Evolutionary conservation across 1,140 invertebrate genomes (phyloP).

Genomic region (Melanaphis sacchari): DNA sequence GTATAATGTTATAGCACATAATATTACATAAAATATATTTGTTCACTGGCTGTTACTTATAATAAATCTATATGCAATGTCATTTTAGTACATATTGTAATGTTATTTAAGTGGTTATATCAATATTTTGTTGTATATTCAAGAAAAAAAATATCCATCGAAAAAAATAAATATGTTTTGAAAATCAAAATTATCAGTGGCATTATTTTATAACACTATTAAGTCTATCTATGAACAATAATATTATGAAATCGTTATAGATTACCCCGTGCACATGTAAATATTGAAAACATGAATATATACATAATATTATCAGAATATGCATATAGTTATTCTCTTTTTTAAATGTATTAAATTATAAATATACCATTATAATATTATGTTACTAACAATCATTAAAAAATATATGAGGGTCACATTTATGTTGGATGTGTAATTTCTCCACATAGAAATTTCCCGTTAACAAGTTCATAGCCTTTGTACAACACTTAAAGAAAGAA

Average conservation of each 20-base stretch:
- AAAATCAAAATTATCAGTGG: neutral
- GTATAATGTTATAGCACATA: neutral
- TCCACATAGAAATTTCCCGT: neutral
- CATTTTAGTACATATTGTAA: neutral
- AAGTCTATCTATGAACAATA: neutral
- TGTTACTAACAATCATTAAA: neutral
- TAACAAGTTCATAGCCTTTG: conserved; percentile 20
- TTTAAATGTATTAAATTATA: neutral
- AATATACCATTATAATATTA: neutral
- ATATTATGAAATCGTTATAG: neutral
- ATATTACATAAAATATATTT: neutral
- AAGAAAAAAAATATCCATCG: neutral
- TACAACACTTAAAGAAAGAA: conserved; percentile 50
- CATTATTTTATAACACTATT: neutral
- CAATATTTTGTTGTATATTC: neutral
- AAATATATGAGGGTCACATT: neutral
- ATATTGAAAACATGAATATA: neutral
- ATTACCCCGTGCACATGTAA: neutral
- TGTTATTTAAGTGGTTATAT: neutral
- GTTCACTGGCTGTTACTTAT: neutral
- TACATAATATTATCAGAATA: neutral
- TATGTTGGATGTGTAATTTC: neutral
- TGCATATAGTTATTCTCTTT: neutral
- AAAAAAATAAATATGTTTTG: neutral
- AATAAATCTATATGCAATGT: too few species aligned